Percentiles rank a stretch among this genome's conserved stretches.
These are phyloP conservation scores for Euclidia mi DNA, from an alignment of 2,888 invertebrate species.

Conservation along the genomic window DNA sequence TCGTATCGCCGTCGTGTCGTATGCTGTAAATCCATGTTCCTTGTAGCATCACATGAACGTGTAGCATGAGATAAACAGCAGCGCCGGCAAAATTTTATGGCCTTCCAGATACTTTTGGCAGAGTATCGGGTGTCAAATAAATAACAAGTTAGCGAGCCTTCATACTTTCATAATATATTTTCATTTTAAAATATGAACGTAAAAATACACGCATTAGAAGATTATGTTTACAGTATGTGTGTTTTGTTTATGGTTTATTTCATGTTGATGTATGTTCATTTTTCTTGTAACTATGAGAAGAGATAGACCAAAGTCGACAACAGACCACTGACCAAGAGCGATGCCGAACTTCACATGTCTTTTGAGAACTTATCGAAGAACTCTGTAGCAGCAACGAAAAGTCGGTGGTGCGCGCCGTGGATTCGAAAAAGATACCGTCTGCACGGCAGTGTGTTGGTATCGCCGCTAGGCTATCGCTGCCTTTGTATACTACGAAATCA, in stretches of 20 bases:
- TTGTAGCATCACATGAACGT: not conserved
- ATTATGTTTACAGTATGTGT: not conserved
- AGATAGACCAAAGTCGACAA: no score
- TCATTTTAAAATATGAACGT: slow-evolving; percentile 26
- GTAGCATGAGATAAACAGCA: slow-evolving; percentile 17
- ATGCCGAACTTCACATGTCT: no score
- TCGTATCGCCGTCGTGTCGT: slow-evolving; percentile 2
- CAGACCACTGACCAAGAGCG: no score
- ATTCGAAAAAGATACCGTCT: no score
- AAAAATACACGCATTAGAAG: not conserved
- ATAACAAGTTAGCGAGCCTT: slow-evolving; percentile 33
- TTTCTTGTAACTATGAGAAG: no score
- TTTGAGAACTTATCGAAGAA: no score
- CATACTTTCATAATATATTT: slow-evolving; percentile 31
- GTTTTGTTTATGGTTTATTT: no score
- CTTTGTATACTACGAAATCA: no score
- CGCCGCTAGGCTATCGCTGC: no score
- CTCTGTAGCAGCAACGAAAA: no score
- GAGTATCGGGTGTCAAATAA: slow-evolving; percentile 46
- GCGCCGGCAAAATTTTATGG: slow-evolving; percentile 30
- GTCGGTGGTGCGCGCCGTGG: no score
- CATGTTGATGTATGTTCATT: not conserved
- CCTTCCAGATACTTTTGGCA: slow-evolving; percentile 30
- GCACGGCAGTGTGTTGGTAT: no score
- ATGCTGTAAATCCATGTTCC: not conserved